Evolutionary conservation across 1,140 invertebrate genomes (phyloP), one percentile per base, ranked within the genome.

Genomic region (Drosophila willistoni): DNA sequence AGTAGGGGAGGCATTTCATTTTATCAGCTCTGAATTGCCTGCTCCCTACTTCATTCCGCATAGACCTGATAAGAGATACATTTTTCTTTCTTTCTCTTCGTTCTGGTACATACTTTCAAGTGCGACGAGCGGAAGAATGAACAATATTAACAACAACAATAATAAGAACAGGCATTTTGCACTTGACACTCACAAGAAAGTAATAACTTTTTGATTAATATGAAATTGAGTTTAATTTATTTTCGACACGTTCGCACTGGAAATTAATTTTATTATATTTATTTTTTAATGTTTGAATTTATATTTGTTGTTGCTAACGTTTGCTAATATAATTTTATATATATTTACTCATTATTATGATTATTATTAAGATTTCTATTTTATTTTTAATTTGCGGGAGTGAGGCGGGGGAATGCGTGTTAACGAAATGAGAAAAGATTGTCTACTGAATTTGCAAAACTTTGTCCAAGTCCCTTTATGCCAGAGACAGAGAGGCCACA

Each of bases 351-450:
- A 47, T 84, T 71, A 64, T 47, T 70, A 69, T 75, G 51, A 10
- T 41, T 55, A 29, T 66, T 66, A 55, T 64, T 60, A 71, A 64
- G 63, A 61, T 77, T 67, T 81, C 73, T 54, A 42, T 69, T 72
- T 81, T 41, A 71, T 68, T 59, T 59, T 29, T 51, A 54, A n/a
- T 66, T 61, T 36, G 44, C 14, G 44, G 14, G 17, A 6, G 29
- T 6, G 29, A 29, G 41, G 42, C 1, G n/a, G 14, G 14, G 42
- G 17, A 51, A 68, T 78, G 77, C 75, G 85, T 89, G 84, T 90
- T 89, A 89, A 90, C 84, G 84, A 89, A 89, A 89, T 84, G 86
- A 90, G 77, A 85, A 89, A 89, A 89, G 84, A 89, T 89, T 89
- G 84, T 89, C 84, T 89, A 89, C 84, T 89, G 81, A 90, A 71